A percentile compares a stretch with the other conserved stretches of the same genome.
These are phyloP conservation scores for Bradypodion ventrale DNA, from an alignment of 2,797 vertebrate genomes.

Conservation along the genomic window DNA sequence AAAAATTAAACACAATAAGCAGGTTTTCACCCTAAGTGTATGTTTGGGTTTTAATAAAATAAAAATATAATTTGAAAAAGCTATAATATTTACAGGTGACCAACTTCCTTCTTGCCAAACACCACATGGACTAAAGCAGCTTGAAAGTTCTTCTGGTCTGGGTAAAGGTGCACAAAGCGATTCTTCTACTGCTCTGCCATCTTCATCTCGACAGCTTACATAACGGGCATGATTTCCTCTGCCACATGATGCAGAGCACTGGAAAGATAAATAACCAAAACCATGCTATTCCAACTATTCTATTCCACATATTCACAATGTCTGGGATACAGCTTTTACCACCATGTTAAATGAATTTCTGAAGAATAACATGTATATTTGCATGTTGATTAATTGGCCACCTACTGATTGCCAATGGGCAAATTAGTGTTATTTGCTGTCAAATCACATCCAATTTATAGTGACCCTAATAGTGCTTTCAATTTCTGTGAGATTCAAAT, in stretches of 20 bases:
- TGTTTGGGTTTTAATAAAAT: background rate
- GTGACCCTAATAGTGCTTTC: too few relatives aligned
- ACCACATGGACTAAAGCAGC: constrained; percentile 91
- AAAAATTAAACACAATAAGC: background rate
- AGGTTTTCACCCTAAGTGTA: constrained; percentile 2
- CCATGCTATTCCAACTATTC: background rate
- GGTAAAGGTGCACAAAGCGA: constrained; percentile 84
- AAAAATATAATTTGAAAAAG: constrained; percentile 1
- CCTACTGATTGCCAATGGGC: background rate
- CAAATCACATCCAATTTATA: too few relatives aligned
- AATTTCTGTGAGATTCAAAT: too few relatives aligned
- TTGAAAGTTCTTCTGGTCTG: constrained; percentile 84
- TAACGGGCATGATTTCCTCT: constrained; percentile 88
- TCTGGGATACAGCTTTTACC: background rate
- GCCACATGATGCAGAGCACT: constrained; percentile 95
- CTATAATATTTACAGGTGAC: constrained; percentile 86
- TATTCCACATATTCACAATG: background rate
- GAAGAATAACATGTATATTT: too few relatives aligned
- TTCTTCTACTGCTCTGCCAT: constrained; percentile 87
- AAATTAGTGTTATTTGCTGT: too few relatives aligned
- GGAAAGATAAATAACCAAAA: constrained; percentile 46
- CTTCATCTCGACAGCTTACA: constrained; percentile 90
- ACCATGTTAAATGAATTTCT: background rate
- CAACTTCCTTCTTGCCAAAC: constrained; percentile 92
- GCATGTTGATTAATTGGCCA: background rate